Percentiles rank a stretch among this genome's conserved stretches.
Evolutionary conservation across 2,888 invertebrate genomes (phyloP).

Genomic region (Monochamus alternatus): DNA sequence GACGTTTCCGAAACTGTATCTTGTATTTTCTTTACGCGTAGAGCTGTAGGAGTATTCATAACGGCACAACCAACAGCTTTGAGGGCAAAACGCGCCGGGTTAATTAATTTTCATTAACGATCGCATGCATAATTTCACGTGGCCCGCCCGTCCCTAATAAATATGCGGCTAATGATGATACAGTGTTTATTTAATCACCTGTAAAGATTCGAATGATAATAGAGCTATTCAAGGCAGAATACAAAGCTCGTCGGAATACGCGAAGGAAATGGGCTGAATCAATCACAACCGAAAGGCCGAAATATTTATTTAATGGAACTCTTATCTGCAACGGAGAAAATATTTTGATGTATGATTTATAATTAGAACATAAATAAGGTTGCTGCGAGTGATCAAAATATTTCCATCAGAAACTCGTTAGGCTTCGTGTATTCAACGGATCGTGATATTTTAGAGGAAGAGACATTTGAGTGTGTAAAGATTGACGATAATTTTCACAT

Average conservation of each 20-base stretch:
- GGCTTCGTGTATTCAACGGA: no score
- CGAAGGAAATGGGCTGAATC: conserved; percentile 22
- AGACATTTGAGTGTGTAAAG: no score
- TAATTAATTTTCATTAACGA: conserved; percentile 19
- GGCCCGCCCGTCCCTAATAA: conserved; percentile 18
- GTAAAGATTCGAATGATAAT: conserved; percentile 32
- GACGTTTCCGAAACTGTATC: no score
- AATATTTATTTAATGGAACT: neutral
- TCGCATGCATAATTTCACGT: conserved; percentile 2
- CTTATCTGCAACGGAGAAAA: neutral
- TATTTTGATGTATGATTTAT: neutral
- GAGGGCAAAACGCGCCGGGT: neutral
- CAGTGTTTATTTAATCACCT: conserved; percentile 27
- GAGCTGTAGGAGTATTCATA: no score
- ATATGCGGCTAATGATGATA: conserved; percentile 27
- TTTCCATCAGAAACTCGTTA: no score
- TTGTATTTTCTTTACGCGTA: no score
- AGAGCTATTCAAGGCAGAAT: conserved; percentile 24
- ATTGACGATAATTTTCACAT: no score
- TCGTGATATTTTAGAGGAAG: no score
- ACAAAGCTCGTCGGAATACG: conserved; percentile 21
- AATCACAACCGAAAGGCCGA: conserved; percentile 8
- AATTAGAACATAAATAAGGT: neutral
- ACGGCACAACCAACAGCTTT: neutral
- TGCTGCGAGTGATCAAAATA: no score